Base-by-base conservation (phyloP, 2,888 invertebrate species). In the Augochlorella aurata region DNA sequence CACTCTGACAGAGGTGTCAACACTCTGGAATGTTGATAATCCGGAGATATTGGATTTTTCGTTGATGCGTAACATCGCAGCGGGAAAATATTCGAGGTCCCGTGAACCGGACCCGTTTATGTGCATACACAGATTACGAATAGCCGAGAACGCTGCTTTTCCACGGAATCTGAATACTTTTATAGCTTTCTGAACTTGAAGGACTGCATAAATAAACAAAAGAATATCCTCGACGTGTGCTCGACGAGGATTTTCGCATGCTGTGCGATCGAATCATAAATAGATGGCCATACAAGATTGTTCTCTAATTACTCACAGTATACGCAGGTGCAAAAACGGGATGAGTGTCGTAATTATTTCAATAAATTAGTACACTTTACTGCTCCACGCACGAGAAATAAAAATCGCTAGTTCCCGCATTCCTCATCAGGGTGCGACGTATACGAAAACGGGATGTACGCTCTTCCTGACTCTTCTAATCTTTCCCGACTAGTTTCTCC, bases 21-120 rank as follows among this genome's bases (percentile, higher is more conserved):
- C 91, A 92, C 89, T 92, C 86, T 89, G 93, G 92, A 93, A 93
- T 93, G 92, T 90, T 87, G 90, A 91, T 92, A 88, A 90, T 90
- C 84, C 87, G 81, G 87, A 88, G 88, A 91, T 87, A 88, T 84
- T 81, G 85, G 73, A 85, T 85, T 87, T 80, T 82, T 85, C 77
- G 69, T 81, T 82, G 65, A 74, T 79, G 79, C 66, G 70, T 79
- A 73, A 75, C 79, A 84, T 85, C 65, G 54, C 54, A 63, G 74
- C 65, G 82, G 66, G 73, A 81, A 70, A 77, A 66, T 73, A 77
- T 61, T 61, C 45, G 79, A 63, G 67, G 54, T 24, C 58, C 61
- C 47, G 24, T 24, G 54, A 50, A 58, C 12, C 24, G 47, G 44
- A 70, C 24, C 49, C 52, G 21, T 77, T 50, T 2, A 16, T 16